Evolutionary conservation across 2,888 invertebrate species (phyloP).

Genomic region (Neria commutata): DNA sequence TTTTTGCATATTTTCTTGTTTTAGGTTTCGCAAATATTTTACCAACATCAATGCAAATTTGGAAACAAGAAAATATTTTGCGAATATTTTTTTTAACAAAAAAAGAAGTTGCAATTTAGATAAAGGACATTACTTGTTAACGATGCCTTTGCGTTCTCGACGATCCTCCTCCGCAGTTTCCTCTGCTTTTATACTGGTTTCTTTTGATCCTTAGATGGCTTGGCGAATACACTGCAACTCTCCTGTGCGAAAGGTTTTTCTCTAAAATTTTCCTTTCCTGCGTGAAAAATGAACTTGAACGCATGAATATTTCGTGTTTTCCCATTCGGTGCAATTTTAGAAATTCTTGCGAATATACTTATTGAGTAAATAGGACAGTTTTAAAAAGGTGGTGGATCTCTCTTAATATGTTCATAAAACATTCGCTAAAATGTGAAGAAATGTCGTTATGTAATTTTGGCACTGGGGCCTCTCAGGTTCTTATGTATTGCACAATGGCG

Average conservation of each 20-base stretch:
- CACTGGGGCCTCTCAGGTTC: too few species aligned
- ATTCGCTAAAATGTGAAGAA: not conserved
- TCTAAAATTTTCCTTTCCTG: slow-evolving; percentile 47
- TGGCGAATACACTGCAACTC: slow-evolving; percentile 26
- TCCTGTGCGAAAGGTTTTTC: slow-evolving; percentile 35
- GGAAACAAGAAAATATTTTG: slow-evolving; percentile 22
- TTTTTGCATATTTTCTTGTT: slow-evolving; percentile 19
- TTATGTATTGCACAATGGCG: too few species aligned
- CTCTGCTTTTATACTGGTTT: slow-evolving; percentile 27
- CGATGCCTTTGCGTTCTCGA: not conserved
- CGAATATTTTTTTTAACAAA: slow-evolving; percentile 10
- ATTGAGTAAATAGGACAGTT: slow-evolving; percentile 12
- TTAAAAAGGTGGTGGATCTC: not conserved
- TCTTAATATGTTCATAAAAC: not conserved
- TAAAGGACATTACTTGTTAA: slow-evolving; percentile 7
- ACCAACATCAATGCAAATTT: slow-evolving; percentile 8
- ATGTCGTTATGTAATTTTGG: slow-evolving; percentile 22
- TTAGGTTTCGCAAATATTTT: not conserved
- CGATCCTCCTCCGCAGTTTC: not conserved
- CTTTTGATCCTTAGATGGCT: slow-evolving; percentile 20
- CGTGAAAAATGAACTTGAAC: slow-evolving; percentile 59
- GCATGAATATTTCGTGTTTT: slow-evolving; percentile 52
- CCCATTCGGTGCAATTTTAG: slow-evolving; percentile 33
- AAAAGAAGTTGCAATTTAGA: slow-evolving; percentile 18
- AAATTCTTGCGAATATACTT: slow-evolving; percentile 31